Evolutionary conservation across 1,140 invertebrate genomes (phyloP).

Genomic region (Drosophila ironensis): DNA sequence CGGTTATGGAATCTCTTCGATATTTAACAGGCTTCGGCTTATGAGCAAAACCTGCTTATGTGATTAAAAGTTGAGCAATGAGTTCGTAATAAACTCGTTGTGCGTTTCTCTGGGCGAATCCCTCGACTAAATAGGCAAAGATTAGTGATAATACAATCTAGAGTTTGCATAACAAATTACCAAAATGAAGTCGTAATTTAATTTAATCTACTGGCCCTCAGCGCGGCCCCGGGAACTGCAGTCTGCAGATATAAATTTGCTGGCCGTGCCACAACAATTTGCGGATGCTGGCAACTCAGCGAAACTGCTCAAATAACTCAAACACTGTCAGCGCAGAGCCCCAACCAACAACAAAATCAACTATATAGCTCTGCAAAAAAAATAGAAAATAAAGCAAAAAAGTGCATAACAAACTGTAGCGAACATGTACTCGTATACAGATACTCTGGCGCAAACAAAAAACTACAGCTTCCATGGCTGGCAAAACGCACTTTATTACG

Average conservation of each 20-base stretch:
- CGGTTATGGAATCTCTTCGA: too few species aligned
- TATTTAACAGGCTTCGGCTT: too few species aligned
- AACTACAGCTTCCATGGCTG: slow-evolving; percentile 9
- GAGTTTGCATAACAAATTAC: slow-evolving; percentile 6
- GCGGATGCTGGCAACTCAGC: slow-evolving; percentile 43
- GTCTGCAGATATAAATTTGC: background rate
- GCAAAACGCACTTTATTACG: slow-evolving; percentile 70
- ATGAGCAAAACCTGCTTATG: too few species aligned
- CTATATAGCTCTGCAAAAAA: slow-evolving; percentile 2
- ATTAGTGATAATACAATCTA: background rate
- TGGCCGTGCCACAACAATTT: slow-evolving; percentile 37
- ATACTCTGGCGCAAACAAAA: background rate
- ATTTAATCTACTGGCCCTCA: background rate
- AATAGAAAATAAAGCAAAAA: background rate
- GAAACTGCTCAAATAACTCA: slow-evolving; percentile 57
- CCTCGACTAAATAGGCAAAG: background rate
- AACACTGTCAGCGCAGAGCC: slow-evolving; percentile 50
- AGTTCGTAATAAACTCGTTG: too few species aligned
- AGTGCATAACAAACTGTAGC: background rate
- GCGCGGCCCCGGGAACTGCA: background rate
- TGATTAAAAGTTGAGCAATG: too few species aligned
- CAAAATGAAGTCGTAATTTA: background rate
- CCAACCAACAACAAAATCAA: slow-evolving; percentile 17
- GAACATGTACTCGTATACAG: background rate
- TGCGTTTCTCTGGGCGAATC: too few species aligned